phyloP scores from a whole-genome alignment of 2,797 vertebrate genomes.

The Schizothorax lantsangensis region DNA sequence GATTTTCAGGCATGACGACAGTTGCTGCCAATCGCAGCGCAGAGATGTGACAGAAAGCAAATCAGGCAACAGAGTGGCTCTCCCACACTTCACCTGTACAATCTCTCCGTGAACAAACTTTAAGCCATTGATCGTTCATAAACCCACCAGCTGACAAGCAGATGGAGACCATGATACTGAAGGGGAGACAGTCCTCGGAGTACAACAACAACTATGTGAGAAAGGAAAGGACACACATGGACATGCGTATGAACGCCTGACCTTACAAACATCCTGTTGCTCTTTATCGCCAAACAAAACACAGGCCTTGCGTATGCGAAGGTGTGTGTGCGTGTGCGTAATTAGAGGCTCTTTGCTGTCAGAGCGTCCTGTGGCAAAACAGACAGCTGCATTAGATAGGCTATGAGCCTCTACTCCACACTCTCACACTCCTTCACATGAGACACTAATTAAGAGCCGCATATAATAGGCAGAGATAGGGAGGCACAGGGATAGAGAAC shows the following conservation, averaged over 20 bases:
- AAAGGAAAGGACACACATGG: not conserved
- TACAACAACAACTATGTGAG: not conserved
- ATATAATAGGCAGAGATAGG: conserved; percentile 71
- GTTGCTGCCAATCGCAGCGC: conserved; percentile 69
- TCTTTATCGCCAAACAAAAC: not conserved
- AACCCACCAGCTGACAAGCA: conserved; percentile 19
- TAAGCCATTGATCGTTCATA: conserved; percentile 18
- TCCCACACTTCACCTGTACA: conserved; percentile 43
- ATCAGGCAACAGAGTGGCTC: conserved; percentile 2
- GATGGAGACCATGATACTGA: conserved; percentile 28
- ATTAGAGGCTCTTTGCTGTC: conserved; percentile 49
- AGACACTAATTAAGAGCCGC: conserved; percentile 77
- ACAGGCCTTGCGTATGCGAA: not conserved
- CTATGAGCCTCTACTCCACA: conserved; percentile 44
- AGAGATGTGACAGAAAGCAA: conserved; percentile 33
- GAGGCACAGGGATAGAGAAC: conserved; percentile 24
- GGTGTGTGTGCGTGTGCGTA: conserved; percentile 48
- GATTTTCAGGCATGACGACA: conserved; percentile 75
- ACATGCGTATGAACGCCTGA: not conserved
- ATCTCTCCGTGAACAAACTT: conserved; percentile 3
- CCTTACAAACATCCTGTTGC: conserved; percentile 13
- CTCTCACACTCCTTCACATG: conserved; percentile 59
- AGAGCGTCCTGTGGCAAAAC: conserved; percentile 49
- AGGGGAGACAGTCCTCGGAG: not conserved
- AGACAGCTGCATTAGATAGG: conserved; percentile 50